A percentile compares a stretch with the other conserved stretches of the same genome.
These are phyloP conservation scores for Elachura formosa DNA, from an alignment of 2,113 vertebrate genomes.

Conservation along the genomic window DNA sequence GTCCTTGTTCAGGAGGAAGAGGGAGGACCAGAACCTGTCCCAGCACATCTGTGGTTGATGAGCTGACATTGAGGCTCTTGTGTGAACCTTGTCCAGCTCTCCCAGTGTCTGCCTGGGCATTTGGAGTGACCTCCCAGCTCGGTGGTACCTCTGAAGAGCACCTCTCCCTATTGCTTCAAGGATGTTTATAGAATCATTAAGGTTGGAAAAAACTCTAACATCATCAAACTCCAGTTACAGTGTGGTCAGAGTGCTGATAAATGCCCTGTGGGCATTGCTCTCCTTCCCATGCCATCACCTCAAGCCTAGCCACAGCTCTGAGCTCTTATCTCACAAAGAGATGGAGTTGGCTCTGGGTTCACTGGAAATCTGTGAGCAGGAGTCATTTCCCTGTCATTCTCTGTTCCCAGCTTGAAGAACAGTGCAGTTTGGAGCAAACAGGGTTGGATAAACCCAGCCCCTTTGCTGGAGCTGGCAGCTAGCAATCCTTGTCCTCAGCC, in stretches of 20 bases:
- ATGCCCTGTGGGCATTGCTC: rapidly evolving
- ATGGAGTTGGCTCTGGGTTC: not conserved
- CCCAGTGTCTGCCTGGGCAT: not conserved
- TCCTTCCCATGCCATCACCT: rapidly evolving
- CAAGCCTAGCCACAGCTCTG: rapidly evolving
- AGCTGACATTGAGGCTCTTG: not conserved
- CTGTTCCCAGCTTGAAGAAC: not conserved
- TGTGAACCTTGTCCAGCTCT: not conserved
- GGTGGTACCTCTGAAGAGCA: not conserved
- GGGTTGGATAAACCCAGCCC: not conserved
- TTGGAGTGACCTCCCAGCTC: not conserved
- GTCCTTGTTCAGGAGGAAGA: not conserved
- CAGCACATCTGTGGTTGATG: rapidly evolving
- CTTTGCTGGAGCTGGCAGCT: not conserved
- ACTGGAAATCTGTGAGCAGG: not conserved
- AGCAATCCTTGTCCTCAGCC: not conserved
- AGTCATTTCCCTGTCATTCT: not conserved
- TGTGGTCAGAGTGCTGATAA: not conserved
- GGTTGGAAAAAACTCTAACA: not conserved
- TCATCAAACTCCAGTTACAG: not conserved
- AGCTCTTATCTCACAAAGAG: rapidly evolving
- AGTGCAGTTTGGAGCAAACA: not conserved
- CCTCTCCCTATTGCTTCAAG: not conserved
- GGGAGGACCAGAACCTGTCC: not conserved
- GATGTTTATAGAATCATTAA: not conserved